Base-by-base conservation (phyloP, 2,888 invertebrate species). In the Antheraea yamamai region DNA sequence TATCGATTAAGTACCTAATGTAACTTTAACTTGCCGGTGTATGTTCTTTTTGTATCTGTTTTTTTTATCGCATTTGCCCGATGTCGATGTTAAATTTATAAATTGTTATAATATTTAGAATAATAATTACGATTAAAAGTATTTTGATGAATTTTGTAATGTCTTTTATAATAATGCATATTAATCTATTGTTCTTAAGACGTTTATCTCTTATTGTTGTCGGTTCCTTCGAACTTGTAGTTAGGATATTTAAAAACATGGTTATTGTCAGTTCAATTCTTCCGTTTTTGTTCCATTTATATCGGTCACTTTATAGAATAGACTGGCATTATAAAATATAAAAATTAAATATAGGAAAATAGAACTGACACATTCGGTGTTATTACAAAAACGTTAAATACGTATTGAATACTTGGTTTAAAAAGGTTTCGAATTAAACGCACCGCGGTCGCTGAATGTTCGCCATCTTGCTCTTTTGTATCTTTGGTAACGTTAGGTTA, bases 11-110 rank as follows among this genome's bases (percentile, higher is more conserved):
- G 76, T 81, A 76, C 73, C 61, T 79, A 76, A 78, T 77, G 18
- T 74, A 78, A 78, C 55, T 75, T 77, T 74, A 76, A 78, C 81
- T 83, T 83, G 83, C 83, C 81, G 81, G 80, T 80, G 76, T 79
- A 23, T 47, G 12, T 47, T 10, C 12, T 78, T 77, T 76, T 73
- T 77, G 77, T 80, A 76, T 74, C 30, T 23, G 58, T 16, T 30
- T 23, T 74, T 79, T 35, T 74, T 79, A 74, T 30, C 79, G 64
- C 74, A 78, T 78, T 83, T 83, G 79, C 80, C 80, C 74, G 35
- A 77, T 71, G 39, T 71, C 39, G n/a, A 52, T 52, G 58, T 52
- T 74, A 23, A 76, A 74, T 18, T 74, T 30, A n/a, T 64, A 39
- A 55, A 74, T 51, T 23, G 70, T 35, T 58, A 61, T 39, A 73